Base-by-base conservation (phyloP, 2,888 invertebrate genomes). In the Tromatobia lineatoria region DNA sequence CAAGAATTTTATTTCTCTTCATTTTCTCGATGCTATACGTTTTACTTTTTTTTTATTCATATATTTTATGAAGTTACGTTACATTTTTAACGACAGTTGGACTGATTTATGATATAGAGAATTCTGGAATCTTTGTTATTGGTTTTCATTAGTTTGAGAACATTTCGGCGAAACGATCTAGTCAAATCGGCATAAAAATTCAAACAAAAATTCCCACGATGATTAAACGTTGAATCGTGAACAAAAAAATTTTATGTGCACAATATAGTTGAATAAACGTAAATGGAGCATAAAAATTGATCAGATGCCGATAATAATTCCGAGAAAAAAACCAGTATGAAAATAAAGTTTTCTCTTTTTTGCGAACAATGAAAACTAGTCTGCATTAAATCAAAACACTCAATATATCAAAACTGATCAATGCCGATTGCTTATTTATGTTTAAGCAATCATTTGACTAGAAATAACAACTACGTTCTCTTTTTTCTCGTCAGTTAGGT, bases 41-140 rank as follows among this genome's bases (percentile, higher is more conserved):
- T 42, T 57, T 42, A 57, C 1, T n/a, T 23, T 54, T 42, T 71
- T n/a, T 42, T 42, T 54, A 25, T 23, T 15, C 59, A 29, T 38
- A 38, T 61, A 29, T 69, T n/a, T 47, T 38, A 20, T 54, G 52
- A 57, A 70, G 2, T 57, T 59, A 20, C n/a, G 47, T 34, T 70
- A 15, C 20, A 23, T 38, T 54, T 73, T 25, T 29, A 38, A n/a
- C n/a, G n/a, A 42, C 45, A 34, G 38, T 71, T 50, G 23, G 15
- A 47, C 25, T 25, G 29, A 8, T 71, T 71, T 45, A 64, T 11
- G 20, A 54, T 38, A 54, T 38, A 34, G 11, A 69, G 52, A n/a
- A 11, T 50, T 15, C 23, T 18, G 18, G 61, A 3, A 25, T 61
- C 38, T 42, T 54, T 45, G 42, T 71, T 38, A 71, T 45, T 25